Base-by-base conservation (phyloP, 2,888 invertebrate genomes). In the Aleiodes alternator region DNA sequence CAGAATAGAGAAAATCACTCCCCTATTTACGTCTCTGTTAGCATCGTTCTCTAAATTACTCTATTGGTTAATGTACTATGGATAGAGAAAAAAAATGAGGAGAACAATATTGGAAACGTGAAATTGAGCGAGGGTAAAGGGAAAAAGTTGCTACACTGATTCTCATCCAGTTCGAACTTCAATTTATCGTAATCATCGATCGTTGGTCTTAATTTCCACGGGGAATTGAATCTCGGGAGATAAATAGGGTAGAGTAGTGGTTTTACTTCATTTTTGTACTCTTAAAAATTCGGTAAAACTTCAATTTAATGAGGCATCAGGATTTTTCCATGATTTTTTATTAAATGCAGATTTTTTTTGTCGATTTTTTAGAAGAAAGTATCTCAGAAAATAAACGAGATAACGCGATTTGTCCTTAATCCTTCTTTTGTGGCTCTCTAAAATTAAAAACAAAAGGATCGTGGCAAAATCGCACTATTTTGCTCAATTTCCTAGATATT, bases 141-240 rank as follows among this genome's bases (percentile, higher is more conserved):
- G 57, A 79, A 78, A 56, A 78, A 78, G 80, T 79, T 76, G 72
- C 55, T 57, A 57, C 61, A 57, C 78, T 70, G 78, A 78, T 77
- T 77, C 79, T 72, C 78, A 80, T 81, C 79, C 72, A 77, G 77
- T 64, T 76, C 71, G 69, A 76, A 75, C 78, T 84, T 82, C 84
- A 81, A 87, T 86, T 85, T 83, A 83, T 86, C 83, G 83, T 86
- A 85, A 87, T 87, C 83, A 85, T 82, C 80, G 81, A 72, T 80
- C 79, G 79, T 51, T 16, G 72, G 11, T 29, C 79, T 81, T 85
- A 85, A 87, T 86, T 85, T 85, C 84, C 84, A 83, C 81, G 73
- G 85, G 85, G 84, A 66, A 53, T 8, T 53, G 9, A 5, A 51
- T 51, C 51, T 51, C 16, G 29, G n/a, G 12, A n/a, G 38, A 68